phyloP scores from a whole-genome alignment of 2,888 invertebrate species.

The Apocheima hispidaria region DNA sequence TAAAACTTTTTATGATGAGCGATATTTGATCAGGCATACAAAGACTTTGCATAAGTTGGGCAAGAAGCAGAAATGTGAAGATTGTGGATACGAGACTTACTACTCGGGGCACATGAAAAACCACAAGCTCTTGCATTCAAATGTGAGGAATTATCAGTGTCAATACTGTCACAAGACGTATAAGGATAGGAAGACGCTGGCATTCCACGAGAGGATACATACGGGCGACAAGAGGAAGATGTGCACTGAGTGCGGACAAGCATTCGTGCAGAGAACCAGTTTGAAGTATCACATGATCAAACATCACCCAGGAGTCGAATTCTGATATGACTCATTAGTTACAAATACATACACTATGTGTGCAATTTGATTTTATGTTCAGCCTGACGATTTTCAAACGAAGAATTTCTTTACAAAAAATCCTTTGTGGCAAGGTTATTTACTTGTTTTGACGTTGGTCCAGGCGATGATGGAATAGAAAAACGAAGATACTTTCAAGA shows the following conservation, averaged over 20 bases:
- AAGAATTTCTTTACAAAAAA: no score
- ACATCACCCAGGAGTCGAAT: slow-evolving; percentile 15
- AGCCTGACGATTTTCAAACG: no score
- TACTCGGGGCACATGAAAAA: no score
- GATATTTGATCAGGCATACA: neutral
- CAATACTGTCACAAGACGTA: slow-evolving; percentile 19
- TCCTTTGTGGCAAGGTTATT: no score
- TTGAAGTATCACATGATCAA: slow-evolving; percentile 52
- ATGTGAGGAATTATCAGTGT: slow-evolving; percentile 20
- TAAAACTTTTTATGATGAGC: slow-evolving; percentile 36
- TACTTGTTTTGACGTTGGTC: no score
- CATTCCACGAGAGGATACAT: slow-evolving; percentile 20
- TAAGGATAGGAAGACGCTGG: neutral
- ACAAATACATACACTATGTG: no score
- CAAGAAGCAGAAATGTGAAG: slow-evolving; percentile 27
- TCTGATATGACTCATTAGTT: neutral
- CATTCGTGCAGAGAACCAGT: slow-evolving; percentile 52
- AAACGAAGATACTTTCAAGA: no score
- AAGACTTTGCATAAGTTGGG: slow-evolving; percentile 25
- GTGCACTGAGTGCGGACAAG: slow-evolving; percentile 45
- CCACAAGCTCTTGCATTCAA: slow-evolving; percentile 8
- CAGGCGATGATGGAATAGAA: no score
- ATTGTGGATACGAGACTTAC: slow-evolving; percentile 24
- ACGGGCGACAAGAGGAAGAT: slow-evolving; percentile 39
- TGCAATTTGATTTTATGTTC: no score